These are phyloP conservation scores for Bagarius yarrelli DNA, from an alignment of 2,113 vertebrate genomes.

Conservation along the genomic window DNA sequence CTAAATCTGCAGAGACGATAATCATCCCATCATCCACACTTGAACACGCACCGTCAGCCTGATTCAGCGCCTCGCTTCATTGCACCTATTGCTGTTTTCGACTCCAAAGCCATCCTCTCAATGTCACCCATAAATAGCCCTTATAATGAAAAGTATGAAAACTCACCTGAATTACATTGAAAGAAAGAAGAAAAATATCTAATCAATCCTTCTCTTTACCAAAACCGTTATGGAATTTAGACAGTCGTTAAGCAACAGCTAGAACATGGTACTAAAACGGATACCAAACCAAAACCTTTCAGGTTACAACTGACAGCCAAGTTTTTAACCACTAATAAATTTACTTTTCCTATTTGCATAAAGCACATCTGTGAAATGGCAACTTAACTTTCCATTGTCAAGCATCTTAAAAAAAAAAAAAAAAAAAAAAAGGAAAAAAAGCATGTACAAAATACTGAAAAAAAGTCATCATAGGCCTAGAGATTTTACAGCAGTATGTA, in stretches of 20 bases:
- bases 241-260: slow-evolving; percentile 60
- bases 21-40: slow-evolving; percentile 31
- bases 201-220: slow-evolving; percentile 38
- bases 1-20: slow-evolving; percentile 45
- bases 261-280: slow-evolving; percentile 63
- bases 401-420: slow-evolving; percentile 47
- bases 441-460: slow-evolving; percentile 61
- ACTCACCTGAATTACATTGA: slow-evolving; percentile 73
- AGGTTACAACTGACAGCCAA: slow-evolving; percentile 57
- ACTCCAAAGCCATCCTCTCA: slow-evolving; percentile 54
- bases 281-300: slow-evolving; percentile 52
- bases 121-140: slow-evolving; percentile 70
- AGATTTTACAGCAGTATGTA: slow-evolving; percentile 76
- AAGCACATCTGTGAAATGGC: slow-evolving; percentile 65
- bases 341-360: slow-evolving; percentile 68
- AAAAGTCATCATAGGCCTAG: slow-evolving; percentile 59
- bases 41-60: slow-evolving; percentile 38
- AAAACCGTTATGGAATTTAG: slow-evolving; percentile 57
- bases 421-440: slow-evolving; percentile 24
- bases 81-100: slow-evolving; percentile 58
- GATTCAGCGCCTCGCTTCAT: slow-evolving; percentile 52
- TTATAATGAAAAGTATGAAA: slow-evolving; percentile 75
- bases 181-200: slow-evolving; percentile 59
- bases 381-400: slow-evolving; percentile 54
- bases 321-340: slow-evolving; percentile 62